Evolutionary conservation across 2,113 vertebrate species (phyloP).

Genomic region (Arvicanthis niloticus): DNA sequence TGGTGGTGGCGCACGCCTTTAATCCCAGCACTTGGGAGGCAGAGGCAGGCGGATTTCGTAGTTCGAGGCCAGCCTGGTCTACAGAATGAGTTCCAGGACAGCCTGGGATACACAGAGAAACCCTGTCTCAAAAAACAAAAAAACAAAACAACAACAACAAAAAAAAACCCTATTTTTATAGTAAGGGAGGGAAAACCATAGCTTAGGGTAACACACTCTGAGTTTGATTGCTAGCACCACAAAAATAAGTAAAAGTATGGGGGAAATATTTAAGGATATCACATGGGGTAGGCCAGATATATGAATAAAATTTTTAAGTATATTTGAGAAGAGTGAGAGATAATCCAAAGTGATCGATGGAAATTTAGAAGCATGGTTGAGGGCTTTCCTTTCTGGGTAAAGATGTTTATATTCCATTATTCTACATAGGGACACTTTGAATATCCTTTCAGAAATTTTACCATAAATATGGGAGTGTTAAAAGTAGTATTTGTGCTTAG

Average conservation of each 20-base stretch:
- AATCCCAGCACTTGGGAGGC: too few species aligned
- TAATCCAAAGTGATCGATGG: too few species aligned
- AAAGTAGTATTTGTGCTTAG: not conserved
- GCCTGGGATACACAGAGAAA: too few species aligned
- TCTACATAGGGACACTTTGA: not conserved
- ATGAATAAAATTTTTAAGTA: too few species aligned
- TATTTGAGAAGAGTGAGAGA: not conserved
- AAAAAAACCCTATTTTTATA: too few species aligned
- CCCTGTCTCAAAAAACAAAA: too few species aligned
- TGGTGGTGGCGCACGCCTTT: too few species aligned
- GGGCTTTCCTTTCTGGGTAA: not conserved
- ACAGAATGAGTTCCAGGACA: too few species aligned
- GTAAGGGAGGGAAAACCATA: not conserved
- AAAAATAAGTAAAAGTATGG: not conserved
- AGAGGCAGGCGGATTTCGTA: too few species aligned
- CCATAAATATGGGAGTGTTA: not conserved
- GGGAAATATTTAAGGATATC: not conserved
- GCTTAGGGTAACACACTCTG: not conserved
- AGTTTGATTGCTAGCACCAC: not conserved
- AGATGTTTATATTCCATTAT: not conserved
- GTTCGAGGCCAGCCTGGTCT: too few species aligned
- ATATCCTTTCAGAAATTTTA: not conserved
- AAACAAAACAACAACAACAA: too few species aligned
- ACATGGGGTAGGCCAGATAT: not conserved
- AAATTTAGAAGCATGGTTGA: accelerated